A percentile compares a stretch with the other conserved stretches of the same genome.
phyloP scores from a whole-genome alignment of 2,113 vertebrate genomes.

The Benitochromis conjunctus region DNA sequence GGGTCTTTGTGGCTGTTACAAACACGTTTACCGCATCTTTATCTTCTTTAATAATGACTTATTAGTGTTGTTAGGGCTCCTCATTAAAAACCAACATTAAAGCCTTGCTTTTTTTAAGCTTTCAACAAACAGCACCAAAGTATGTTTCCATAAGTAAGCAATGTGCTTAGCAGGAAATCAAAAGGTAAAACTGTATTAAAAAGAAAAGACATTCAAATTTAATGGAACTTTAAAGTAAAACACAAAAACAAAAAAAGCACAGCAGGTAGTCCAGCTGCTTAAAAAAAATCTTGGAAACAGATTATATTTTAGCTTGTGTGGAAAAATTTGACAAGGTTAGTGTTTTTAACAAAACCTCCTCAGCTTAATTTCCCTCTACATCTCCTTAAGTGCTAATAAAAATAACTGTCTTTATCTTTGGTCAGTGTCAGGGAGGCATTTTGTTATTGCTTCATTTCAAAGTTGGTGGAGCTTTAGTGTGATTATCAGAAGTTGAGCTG shows the following conservation, averaged over 20 bases:
- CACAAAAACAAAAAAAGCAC: background rate
- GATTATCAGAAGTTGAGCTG: background rate
- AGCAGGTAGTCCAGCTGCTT: background rate
- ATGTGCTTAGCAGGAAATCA: background rate
- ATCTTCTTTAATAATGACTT: constrained; percentile 10
- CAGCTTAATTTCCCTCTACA: constrained; percentile 9
- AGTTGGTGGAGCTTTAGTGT: background rate
- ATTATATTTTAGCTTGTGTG: constrained; percentile 3
- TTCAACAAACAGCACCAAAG: background rate
- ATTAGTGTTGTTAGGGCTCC: constrained; percentile 3
- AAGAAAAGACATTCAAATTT: background rate
- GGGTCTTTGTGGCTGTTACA: background rate
- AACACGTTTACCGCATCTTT: background rate
- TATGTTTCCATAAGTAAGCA: background rate
- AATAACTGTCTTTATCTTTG: constrained; percentile 15
- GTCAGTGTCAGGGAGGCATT: constrained; percentile 9
- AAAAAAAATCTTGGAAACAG: background rate
- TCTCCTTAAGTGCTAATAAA: constrained; percentile 19
- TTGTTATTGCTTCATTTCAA: constrained; percentile 6
- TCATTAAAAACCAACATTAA: constrained; percentile 19
- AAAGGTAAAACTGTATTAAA: background rate
- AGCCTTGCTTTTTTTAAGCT: constrained; percentile 8
- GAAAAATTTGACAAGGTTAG: constrained; percentile 8
- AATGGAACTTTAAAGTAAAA: background rate
- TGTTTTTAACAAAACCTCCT: background rate